Conservation (phyloP, 2,113 vertebrate genomes). For the Todiramphus saurophagus region DNA sequence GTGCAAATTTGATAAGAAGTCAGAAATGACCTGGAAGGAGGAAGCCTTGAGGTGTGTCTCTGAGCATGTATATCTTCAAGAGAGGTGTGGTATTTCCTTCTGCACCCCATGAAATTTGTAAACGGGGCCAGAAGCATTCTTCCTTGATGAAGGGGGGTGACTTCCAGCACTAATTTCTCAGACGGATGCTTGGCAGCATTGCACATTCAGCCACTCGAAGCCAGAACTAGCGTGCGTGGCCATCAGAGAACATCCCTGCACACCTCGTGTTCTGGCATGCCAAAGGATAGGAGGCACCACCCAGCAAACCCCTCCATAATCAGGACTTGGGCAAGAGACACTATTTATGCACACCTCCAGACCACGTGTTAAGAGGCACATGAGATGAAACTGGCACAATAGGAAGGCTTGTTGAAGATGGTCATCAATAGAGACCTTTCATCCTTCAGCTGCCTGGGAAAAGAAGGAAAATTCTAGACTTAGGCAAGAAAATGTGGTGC, state of each 20-base stretch:
- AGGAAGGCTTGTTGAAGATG: not conserved
- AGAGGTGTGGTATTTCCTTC: not conserved
- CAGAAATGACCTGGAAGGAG: not conserved
- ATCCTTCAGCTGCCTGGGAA: not conserved
- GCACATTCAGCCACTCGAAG: not conserved
- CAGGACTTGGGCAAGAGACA: not conserved
- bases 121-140: not conserved
- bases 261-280: not conserved
- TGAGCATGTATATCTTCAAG: not conserved
- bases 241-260: not conserved
- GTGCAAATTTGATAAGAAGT: not conserved
- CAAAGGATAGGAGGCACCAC: not conserved
- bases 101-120: not conserved
- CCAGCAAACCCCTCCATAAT: not conserved
- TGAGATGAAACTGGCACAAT: not conserved
- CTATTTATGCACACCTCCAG: not conserved
- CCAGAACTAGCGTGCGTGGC: rapidly evolving
- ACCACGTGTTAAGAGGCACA: not conserved
- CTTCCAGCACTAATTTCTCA: not conserved
- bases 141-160: not conserved
- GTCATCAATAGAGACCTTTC: not conserved
- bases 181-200: not conserved
- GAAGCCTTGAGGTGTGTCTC: not conserved
- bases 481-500: not conserved
- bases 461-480: not conserved